These are phyloP conservation scores for Pardosa pseudoannulata DNA, from an alignment of 2,888 invertebrate genomes.

Conservation along the genomic window DNA sequence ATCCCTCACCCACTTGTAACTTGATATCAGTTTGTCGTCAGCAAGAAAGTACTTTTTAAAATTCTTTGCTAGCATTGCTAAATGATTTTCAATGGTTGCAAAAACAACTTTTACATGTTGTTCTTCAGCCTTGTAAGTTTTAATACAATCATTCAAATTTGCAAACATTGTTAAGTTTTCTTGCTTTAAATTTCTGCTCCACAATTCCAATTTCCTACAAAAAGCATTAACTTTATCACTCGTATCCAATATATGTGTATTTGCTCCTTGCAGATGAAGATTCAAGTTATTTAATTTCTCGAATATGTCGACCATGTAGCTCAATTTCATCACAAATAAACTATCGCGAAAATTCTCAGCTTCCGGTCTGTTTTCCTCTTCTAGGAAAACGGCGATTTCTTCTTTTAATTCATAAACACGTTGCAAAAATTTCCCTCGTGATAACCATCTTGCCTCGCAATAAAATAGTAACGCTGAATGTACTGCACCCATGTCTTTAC, in stretches of 20 bases:
- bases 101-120: no score
- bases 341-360: slow-evolving; percentile 50
- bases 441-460: no score
- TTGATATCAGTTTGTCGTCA: no score
- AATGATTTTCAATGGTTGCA: no score
- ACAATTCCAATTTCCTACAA: slow-evolving; percentile 46
- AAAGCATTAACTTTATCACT: slow-evolving; percentile 37
- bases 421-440: neutral
- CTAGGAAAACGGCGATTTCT: slow-evolving; percentile 37
- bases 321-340: slow-evolving; percentile 55
- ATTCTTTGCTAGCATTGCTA: no score
- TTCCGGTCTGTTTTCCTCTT: slow-evolving; percentile 46
- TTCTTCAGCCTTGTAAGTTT: no score
- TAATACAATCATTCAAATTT: no score
- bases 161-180: no score
- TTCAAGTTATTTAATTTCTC: slow-evolving; percentile 19
- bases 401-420: slow-evolving; percentile 8
- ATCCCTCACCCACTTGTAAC: no score
- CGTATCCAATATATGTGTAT: slow-evolving; percentile 36
- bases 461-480: neutral
- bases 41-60: no score
- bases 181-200: slow-evolving; percentile 56
- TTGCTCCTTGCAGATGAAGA: slow-evolving; percentile 18
- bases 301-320: slow-evolving; percentile 58
- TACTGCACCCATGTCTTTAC: neutral